Evolutionary conservation across 2,797 vertebrate species (phyloP), one percentile per base, ranked within the genome.

Genomic region (Taeniopygia guttata): DNA sequence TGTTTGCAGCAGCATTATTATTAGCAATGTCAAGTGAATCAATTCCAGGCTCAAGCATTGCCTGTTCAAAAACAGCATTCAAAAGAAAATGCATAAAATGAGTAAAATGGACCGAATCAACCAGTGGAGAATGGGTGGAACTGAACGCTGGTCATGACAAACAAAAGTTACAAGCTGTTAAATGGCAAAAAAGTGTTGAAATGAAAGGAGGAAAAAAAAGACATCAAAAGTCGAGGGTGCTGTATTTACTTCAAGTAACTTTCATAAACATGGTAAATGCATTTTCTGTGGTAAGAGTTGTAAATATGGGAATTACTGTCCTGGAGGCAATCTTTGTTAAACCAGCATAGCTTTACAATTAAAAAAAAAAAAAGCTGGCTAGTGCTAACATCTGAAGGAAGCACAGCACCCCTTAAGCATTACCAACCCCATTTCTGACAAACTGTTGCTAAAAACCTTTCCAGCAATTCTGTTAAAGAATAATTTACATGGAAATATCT

Each of bases 241-340:
- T 68, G 42, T 79, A 52, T 76, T 92, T 92, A 89, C 60, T 90
- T 93, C 75, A 85, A 91, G 51, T 59, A 76, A 93, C 73, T 93
- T 94, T 76, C 48, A 90, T 73, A 94, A 84, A 91, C 62, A 63
- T 60, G 20, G 48, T 69, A 85, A 94, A 51, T 32, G 26, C 76
- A 81, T 94, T 89, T 95, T 91, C 84, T 95, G 84, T 60, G 73
- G 87, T 73, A 78, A 90, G 51, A 75, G 79, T 73, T 76, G 79
- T 86, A 87, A 95, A 93, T 85, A 96, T 56, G 73, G 82, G 89
- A 93, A 92, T 69, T 90, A 70, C 16, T 87, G 45, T 92, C 84
- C 95, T 84, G 82, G 51, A 89, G 92, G 94, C 84, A 82, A 86
- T 82, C 87, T 90, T 79, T 90, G 63, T 92, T 86, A 88, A 84